These are phyloP conservation scores for Vulpes ferrilata DNA, from an alignment of 2,113 vertebrate species.

Conservation along the genomic window DNA sequence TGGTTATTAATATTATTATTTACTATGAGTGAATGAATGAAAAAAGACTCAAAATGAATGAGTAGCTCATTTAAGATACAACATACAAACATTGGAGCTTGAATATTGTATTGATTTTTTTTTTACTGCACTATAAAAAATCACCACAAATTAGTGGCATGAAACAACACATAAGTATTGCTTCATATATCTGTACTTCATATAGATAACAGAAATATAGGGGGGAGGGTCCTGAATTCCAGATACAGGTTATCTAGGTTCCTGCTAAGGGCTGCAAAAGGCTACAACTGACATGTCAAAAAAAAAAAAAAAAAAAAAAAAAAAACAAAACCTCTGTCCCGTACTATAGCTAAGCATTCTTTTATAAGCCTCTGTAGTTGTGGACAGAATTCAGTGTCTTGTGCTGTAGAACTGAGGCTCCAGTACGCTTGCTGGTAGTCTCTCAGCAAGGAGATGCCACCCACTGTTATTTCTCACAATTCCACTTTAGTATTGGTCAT, in stretches of 20 bases:
- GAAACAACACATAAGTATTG: not conserved
- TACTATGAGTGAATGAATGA: not conserved
- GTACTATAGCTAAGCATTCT: not conserved
- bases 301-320: no score
- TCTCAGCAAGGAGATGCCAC: not conserved
- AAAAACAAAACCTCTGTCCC: no score
- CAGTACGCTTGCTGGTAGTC: not conserved
- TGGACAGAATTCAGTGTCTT: not conserved
- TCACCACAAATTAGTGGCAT: not conserved
- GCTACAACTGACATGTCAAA: no score
- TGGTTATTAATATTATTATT: not conserved
- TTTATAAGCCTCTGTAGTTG: not conserved
- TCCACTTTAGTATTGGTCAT: not conserved
- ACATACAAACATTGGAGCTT: not conserved
- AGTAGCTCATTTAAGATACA: not conserved
- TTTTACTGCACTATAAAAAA: not conserved
- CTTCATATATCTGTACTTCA: not conserved
- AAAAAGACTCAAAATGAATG: not conserved
- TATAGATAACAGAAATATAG: no score
- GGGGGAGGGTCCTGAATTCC: not conserved
- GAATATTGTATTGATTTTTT: not conserved
- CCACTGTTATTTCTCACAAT: not conserved
- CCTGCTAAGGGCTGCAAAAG: not conserved
- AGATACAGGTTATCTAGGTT: not conserved
- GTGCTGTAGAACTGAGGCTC: not conserved